Evolutionary conservation across 2,113 vertebrate genomes (phyloP), one percentile per base, ranked within the genome.

Genomic region (Columba janthina): DNA sequence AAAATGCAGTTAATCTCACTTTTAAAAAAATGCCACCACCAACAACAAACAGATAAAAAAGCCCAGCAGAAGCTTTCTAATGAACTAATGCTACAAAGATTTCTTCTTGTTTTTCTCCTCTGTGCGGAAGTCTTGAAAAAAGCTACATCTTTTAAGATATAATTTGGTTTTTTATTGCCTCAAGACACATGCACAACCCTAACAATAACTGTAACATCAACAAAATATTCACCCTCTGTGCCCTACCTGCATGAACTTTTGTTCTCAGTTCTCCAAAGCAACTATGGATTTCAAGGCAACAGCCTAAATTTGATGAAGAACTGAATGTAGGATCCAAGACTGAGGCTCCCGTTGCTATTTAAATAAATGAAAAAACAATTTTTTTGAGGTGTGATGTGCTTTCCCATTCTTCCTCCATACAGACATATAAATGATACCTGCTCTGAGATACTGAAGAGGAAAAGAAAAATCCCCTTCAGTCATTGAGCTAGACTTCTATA

Each of bases 391-490:
- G 24, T 1, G 7, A 53, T 28, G 40, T 69, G 61, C 66, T 77
- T 34, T 60, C 53, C 40, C 40, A 7, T 71, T 56, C 60, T 48
- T 44, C 14, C 51, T 21, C 15, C 44, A 12, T 4, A 10, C 28
- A 48, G 44, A n/a, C 32, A 14, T 9, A 54, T 12, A 67, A 87
- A 76, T 6, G 21, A 57, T 15, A 54, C 57, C 38, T 82, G 13
- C 11, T 19, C 7, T 4, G 24, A 36, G 42, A 28, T 62, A 34
- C 13, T 16, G 78, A 71, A 67, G 42, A 44, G 42, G 42, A 44
- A 60, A 88, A 96, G 74, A 56, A 65, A 84, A 70, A 40, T 20
- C 62, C 69, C 93, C 78, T 85, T 79, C 85, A 66, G 81, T 58
- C 82, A 64, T 24, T 66, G 89, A 82, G 54, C 67, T 20, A 22